phyloP scores from a whole-genome alignment of 2,797 vertebrate species.

The Tauraco hartlaubi region DNA sequence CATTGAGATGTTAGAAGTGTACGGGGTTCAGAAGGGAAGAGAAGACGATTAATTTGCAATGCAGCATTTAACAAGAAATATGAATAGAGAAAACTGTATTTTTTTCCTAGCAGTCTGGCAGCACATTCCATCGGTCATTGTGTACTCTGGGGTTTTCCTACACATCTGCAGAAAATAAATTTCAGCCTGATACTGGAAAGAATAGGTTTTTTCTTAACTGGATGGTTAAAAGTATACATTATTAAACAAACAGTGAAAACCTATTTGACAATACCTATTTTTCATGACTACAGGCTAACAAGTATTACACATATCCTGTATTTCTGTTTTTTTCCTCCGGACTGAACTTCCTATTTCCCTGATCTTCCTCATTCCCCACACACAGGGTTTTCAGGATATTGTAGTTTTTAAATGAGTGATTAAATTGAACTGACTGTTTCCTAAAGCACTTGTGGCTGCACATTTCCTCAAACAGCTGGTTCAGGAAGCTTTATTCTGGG shows the following conservation, averaged over 20 bases:
- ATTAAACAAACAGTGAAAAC: not conserved
- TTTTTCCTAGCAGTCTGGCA: not conserved
- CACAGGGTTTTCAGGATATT: not conserved
- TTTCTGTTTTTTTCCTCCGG: not conserved
- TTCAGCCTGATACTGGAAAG: not conserved
- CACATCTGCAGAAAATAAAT: not conserved
- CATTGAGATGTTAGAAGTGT: not conserved
- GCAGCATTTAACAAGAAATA: not conserved
- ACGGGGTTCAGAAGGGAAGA: accelerated
- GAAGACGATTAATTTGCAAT: not conserved
- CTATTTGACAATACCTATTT: not conserved
- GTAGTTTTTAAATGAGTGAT: not conserved
- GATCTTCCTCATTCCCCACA: not conserved
- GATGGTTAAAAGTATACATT: not conserved
- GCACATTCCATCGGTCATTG: not conserved
- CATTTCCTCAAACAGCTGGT: not conserved
- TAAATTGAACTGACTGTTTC: not conserved
- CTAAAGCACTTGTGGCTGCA: not conserved
- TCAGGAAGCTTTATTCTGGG: not conserved
- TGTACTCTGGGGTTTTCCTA: not conserved
- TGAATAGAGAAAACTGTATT: not conserved
- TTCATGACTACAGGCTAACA: not conserved
- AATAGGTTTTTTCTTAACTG: not conserved
- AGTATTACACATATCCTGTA: not conserved
- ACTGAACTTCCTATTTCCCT: not conserved